Conservation (phyloP, 2,797 vertebrate species). For the Notolepis coatsorum region DNA sequence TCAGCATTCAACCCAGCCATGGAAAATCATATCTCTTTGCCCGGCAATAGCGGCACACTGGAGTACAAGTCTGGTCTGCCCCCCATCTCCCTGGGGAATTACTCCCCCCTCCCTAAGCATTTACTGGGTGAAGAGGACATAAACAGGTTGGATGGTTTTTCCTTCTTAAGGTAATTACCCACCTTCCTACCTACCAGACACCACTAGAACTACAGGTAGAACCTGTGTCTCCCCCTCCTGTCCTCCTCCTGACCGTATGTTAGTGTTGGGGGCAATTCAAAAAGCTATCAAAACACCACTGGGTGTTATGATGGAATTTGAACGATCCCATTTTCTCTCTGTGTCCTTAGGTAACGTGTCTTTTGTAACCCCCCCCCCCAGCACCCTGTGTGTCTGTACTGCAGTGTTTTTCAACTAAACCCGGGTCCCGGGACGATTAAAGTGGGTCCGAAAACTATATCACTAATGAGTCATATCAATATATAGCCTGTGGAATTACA, state of each 20-base stretch:
- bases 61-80: slow-evolving; percentile 93
- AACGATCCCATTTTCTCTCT: slow-evolving; percentile 9
- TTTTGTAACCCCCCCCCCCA: neutral
- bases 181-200: slow-evolving; percentile 64
- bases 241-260: slow-evolving; percentile 25
- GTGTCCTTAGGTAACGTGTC: neutral
- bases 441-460: neutral
- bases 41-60: slow-evolving; percentile 92
- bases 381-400: neutral
- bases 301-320: slow-evolving; percentile 22
- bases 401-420: slow-evolving; percentile 36
- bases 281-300: slow-evolving; percentile 3
- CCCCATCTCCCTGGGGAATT: slow-evolving; percentile 93
- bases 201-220: slow-evolving; percentile 70
- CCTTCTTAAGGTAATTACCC: slow-evolving; percentile 85
- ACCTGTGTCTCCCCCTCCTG: slow-evolving; percentile 16
- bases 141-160: slow-evolving; percentile 95
- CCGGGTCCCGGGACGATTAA: neutral
- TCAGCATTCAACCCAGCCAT: slow-evolving; percentile 94
- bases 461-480: neutral
- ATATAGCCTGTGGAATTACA: neutral
- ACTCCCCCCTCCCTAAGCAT: slow-evolving; percentile 95
- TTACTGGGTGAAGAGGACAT: slow-evolving; percentile 96
- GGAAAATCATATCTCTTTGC: slow-evolving; percentile 94
- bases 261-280: slow-evolving; percentile 21